phyloP scores from a whole-genome alignment of 64 coral and sea anemone genomes.

The Montipora capricornis region DNA sequence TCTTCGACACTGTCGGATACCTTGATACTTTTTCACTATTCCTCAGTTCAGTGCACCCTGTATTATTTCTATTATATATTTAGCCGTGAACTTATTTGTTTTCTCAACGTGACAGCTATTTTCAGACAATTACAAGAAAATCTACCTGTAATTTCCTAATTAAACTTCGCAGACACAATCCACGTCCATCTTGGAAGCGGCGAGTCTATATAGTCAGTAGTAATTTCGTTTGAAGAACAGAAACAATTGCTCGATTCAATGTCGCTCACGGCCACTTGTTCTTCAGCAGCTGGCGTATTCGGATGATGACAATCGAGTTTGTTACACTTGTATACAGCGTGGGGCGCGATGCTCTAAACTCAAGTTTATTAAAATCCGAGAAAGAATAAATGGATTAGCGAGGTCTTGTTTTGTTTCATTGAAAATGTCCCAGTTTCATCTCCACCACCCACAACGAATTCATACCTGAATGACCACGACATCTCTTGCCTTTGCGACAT shows the following conservation, averaged over 20 bases:
- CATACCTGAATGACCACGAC: background rate
- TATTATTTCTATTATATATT: background rate
- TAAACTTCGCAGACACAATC: no score
- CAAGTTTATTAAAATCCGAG: constrained; percentile 24
- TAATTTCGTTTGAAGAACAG: no score
- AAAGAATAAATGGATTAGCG: constrained; percentile 15
- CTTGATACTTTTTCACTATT: background rate
- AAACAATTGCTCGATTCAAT: no score
- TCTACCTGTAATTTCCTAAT: background rate
- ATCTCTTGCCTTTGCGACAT: background rate
- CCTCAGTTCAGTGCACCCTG: background rate
- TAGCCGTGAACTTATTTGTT: background rate
- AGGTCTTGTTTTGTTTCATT: constrained; percentile 24
- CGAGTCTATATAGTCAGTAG: no score
- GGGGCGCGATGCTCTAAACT: constrained; percentile 12
- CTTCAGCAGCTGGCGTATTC: background rate
- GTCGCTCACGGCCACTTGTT: background rate
- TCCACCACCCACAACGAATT: constrained; percentile 9
- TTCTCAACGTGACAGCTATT: background rate
- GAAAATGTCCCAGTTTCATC: background rate
- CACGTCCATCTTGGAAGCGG: no score
- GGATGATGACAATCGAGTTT: background rate
- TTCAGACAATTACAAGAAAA: background rate
- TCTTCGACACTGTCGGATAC: background rate
- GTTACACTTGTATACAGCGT: constrained; percentile 5